Base-by-base conservation (phyloP, 2,888 invertebrate species). In the Unio delphinus region DNA sequence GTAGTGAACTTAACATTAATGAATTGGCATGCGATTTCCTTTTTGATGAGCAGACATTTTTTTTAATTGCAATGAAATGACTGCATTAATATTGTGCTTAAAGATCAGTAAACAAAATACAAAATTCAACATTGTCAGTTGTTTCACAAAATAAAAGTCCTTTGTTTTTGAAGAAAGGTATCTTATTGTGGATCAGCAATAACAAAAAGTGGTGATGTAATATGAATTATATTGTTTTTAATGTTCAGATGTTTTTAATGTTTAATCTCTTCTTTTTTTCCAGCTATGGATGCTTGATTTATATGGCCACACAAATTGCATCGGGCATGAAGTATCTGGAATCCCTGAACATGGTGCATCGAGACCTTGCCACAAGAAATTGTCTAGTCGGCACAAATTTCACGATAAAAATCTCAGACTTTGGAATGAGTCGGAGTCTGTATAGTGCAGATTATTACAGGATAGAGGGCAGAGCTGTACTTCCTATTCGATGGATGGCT, bases 281-380 rank as follows among this genome's bases (percentile, higher is more conserved):
- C 34, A 95, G 95, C 89, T 95, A 95, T 90, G 94, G 94, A 84
- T 94, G 94, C 90, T 92, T 96, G 87, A 92, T 96, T 78, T 95
- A 94, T 90, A 93, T 96, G 90, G 95, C 95, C 62, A 93, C 94
- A 68, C 96, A 97, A 90, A 94, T 97, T 77, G 95, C 96, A 2
- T 94, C 95, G 5, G 96, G 96, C 20, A 96, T 96, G 95, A 93
- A 94, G 86, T 96, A 96, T 90, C 91, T 97, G 84, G 94, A 97
- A 91, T 93, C 95, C 64, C 92, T 96, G 79, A 95, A 95, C 91
- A 96, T 96, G 89, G 96, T 97, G 64, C 97, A 97, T 90, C 92
- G 96, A 63, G 96, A 97, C 91, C 91, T 96, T 83, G 95, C 96
- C 65, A 94, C 96, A 58, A 91, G 96, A 88, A 97, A 96, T 90